A percentile compares a stretch with the other conserved stretches of the same genome.
phyloP scores from a whole-genome alignment of 2,113 vertebrate genomes.

The Bungarus multicinctus region DNA sequence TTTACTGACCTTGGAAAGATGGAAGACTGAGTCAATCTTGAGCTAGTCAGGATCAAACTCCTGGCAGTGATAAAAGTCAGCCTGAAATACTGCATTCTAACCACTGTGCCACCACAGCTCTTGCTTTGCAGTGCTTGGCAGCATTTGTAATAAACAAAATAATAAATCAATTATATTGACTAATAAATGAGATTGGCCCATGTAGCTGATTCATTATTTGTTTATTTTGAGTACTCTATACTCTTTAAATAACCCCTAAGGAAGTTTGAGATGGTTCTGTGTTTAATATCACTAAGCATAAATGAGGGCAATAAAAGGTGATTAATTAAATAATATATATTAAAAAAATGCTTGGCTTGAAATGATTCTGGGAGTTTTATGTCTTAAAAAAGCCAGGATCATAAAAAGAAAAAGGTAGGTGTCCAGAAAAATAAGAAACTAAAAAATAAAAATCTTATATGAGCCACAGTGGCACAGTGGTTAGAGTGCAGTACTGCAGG shows the following conservation, averaged over 20 bases:
- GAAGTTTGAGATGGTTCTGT: neutral
- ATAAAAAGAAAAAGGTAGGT: neutral
- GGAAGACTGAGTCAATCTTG: neutral
- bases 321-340: neutral
- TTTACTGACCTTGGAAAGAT: neutral
- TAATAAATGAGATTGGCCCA: neutral
- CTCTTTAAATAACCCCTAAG: neutral
- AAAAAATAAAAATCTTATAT: neutral
- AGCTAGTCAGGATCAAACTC: neutral
- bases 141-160: neutral
- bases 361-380: neutral
- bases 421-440: neutral
- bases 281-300: neutral
- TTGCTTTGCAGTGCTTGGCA: neutral
- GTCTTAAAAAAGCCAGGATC: neutral
- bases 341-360: neutral
- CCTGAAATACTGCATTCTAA: neutral
- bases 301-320: neutral
- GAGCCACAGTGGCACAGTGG: no score
- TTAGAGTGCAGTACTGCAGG: no score
- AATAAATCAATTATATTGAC: neutral
- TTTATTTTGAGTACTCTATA: neutral
- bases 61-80: neutral
- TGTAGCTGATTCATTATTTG: neutral
- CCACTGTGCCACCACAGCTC: neutral